A percentile compares a stretch with the other conserved stretches of the same genome.
These are phyloP conservation scores for Guaruba guarouba DNA, from an alignment of 2,113 vertebrate genomes.

Conservation along the genomic window DNA sequence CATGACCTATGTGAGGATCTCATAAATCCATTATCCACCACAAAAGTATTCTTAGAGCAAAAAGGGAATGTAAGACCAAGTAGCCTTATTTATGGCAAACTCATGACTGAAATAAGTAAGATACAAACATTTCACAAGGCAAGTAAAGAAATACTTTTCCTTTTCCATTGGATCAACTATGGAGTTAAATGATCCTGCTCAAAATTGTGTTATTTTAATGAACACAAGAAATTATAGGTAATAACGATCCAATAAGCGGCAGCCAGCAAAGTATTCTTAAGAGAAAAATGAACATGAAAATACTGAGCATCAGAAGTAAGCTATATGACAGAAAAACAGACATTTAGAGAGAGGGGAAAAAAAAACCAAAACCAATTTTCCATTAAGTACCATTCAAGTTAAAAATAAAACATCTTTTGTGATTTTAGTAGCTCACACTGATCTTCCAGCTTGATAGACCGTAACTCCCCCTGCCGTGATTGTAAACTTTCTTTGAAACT, in stretches of 20 bases:
- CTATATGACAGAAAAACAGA: neutral
- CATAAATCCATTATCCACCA: neutral
- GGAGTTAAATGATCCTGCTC: neutral
- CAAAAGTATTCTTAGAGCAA: neutral
- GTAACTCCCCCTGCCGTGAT: neutral
- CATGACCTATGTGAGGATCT: neutral
- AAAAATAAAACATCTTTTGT: constrained; percentile 7
- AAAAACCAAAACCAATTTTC: neutral
- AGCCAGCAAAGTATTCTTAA: neutral
- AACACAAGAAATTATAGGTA: neutral
- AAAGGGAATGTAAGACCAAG: neutral
- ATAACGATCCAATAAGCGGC: neutral
- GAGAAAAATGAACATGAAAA: neutral
- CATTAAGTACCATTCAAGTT: neutral
- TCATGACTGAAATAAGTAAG: neutral
- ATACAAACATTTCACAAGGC: neutral
- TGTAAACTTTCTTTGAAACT: constrained; percentile 30
- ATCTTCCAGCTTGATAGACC: neutral
- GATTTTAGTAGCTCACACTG: neutral
- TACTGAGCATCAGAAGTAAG: neutral
- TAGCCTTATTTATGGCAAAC: neutral
- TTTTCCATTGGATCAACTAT: neutral
- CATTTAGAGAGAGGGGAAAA: neutral
- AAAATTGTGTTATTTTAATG: neutral
- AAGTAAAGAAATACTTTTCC: neutral